These are phyloP conservation scores for Clostera curtula DNA, from an alignment of 2,888 invertebrate genomes.

Conservation along the genomic window DNA sequence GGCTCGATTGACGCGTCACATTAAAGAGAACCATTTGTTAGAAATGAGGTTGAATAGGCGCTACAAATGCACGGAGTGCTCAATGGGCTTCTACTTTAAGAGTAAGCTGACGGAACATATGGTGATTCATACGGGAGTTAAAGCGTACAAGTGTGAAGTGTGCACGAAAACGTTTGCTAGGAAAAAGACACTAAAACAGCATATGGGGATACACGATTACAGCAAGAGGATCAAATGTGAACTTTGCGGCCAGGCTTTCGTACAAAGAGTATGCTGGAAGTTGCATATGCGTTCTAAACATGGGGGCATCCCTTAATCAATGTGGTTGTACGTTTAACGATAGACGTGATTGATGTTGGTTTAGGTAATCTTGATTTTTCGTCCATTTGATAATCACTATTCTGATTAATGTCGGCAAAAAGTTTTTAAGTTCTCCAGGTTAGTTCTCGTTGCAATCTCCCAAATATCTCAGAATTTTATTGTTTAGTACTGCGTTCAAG, in stretches of 20 bases:
- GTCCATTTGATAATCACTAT: too few species aligned
- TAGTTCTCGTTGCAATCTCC: too few species aligned
- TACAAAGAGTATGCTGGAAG: conserved; percentile 22
- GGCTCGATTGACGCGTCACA: conserved; percentile 10
- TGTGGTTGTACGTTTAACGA: too few species aligned
- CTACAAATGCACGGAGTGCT: conserved; percentile 13
- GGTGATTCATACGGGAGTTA: conserved; percentile 19
- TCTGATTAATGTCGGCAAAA: too few species aligned
- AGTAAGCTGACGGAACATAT: conserved; percentile 12
- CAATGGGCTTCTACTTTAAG: conserved; percentile 12
- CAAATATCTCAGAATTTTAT: too few species aligned
- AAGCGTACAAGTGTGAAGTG: conserved; percentile 11
- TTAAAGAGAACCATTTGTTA: conserved; percentile 15
- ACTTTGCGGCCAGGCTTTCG: conserved; percentile 15
- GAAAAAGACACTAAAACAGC: conserved; percentile 14
- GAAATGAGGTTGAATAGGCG: too few species aligned
- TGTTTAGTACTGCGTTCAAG: too few species aligned
- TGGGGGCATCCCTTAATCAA: conserved; percentile 4
- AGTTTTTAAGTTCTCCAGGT: too few species aligned
- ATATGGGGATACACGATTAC: conserved; percentile 17
- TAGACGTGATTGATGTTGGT: too few species aligned
- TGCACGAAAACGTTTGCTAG: conserved; percentile 15
- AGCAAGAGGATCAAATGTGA: conserved; percentile 17
- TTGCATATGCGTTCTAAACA: conserved; percentile 17
- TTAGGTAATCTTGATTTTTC: too few species aligned